Conservation (phyloP, 2,797 vertebrate genomes). For the Nyctalus aviator region DNA sequence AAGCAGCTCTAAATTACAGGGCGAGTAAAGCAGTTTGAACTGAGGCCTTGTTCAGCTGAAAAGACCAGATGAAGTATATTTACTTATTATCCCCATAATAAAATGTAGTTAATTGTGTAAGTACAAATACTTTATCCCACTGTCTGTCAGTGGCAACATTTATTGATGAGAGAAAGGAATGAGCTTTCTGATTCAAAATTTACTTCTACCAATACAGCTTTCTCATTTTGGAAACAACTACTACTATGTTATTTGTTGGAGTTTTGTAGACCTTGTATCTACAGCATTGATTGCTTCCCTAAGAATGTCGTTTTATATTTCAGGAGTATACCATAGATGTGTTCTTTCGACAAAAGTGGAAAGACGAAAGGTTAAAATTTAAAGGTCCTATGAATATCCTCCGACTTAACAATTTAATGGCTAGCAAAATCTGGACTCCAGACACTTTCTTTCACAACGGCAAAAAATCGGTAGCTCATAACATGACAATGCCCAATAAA, state of each 20-base stretch:
- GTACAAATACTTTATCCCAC: background rate
- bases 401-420: conserved; percentile 98
- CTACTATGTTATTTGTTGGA: background rate
- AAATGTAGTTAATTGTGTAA: background rate
- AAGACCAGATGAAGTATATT: background rate
- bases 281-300: conserved; percentile 46
- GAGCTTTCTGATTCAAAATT: background rate
- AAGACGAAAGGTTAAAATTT: conserved; percentile 97
- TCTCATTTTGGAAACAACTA: background rate
- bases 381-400: conserved; percentile 99
- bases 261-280: conserved; percentile 44
- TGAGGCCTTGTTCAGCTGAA: background rate
- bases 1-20: background rate
- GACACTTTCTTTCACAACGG: conserved; percentile 99
- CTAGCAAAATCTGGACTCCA: conserved; percentile 99
- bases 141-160: background rate
- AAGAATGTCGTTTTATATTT: conserved; percentile 71
- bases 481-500: conserved; percentile 99
- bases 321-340: conserved; percentile 99
- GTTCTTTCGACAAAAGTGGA: conserved; percentile 99
- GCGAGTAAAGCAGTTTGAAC: background rate
- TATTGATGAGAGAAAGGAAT: conserved; percentile 5
- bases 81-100: background rate
- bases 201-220: background rate
- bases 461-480: conserved; percentile 99